These are phyloP conservation scores for Andrena praecox DNA, from an alignment of 2,888 invertebrate genomes.

Conservation along the genomic window DNA sequence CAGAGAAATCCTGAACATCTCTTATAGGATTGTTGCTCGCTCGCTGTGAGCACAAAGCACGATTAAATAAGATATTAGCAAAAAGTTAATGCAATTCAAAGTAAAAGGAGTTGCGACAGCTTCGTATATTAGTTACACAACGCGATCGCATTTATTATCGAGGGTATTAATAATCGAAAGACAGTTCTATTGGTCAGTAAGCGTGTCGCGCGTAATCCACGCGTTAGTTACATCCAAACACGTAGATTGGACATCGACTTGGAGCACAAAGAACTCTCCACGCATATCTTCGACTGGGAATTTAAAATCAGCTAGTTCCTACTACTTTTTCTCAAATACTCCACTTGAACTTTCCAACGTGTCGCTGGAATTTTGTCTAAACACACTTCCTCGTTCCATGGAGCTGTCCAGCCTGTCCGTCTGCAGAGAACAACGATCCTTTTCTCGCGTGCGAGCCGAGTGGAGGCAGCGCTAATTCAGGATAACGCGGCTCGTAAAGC, in stretches of 20 bases:
- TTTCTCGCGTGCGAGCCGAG: constrained; percentile 2
- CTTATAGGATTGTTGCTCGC: not conserved
- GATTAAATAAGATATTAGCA: not conserved
- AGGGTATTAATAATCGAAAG: not conserved
- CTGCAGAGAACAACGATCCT: not conserved
- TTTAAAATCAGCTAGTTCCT: not conserved
- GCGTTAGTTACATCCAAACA: not conserved
- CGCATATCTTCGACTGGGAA: not conserved
- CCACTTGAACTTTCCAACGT: not conserved
- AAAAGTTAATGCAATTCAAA: not conserved
- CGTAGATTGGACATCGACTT: not conserved
- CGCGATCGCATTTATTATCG: not conserved
- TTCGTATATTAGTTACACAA: not conserved
- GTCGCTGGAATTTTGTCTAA: not conserved
- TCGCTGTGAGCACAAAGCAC: not conserved
- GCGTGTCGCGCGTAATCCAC: not conserved
- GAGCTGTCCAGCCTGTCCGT: not conserved
- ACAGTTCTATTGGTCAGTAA: not conserved
- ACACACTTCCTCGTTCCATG: not conserved
- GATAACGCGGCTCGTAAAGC: constrained; percentile 1
- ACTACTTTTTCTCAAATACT: not conserved
- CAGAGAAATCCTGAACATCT: not conserved
- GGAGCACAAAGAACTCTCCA: no score
- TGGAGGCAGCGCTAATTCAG: constrained; percentile 13
- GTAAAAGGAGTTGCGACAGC: not conserved